Percentiles rank a stretch among this genome's conserved stretches.
These are phyloP conservation scores for Psilopogon haemacephalus DNA, from an alignment of 2,113 vertebrate genomes.

Conservation along the genomic window DNA sequence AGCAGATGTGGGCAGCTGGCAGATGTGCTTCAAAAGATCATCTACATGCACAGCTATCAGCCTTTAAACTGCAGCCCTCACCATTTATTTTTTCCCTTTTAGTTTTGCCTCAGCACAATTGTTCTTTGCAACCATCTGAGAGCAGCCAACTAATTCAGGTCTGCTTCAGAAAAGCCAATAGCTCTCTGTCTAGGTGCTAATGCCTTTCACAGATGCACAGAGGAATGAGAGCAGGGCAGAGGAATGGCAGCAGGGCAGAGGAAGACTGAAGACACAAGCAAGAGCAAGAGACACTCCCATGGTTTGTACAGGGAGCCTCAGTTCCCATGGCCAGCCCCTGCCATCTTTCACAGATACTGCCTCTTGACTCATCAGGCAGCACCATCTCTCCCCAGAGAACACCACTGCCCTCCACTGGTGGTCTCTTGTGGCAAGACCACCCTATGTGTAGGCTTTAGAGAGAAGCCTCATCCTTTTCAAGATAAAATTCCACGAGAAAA, in stretches of 20 bases:
- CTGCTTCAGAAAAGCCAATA: neutral
- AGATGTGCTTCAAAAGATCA: neutral
- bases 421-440: neutral
- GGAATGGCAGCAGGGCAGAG: accelerated
- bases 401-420: neutral
- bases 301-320: accelerated
- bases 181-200: neutral
- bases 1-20: neutral
- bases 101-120: accelerated
- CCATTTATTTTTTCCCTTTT: neutral
- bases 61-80: neutral
- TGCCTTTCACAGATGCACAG: neutral
- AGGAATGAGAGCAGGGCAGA: neutral
- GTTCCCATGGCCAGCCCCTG: neutral
- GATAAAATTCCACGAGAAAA: neutral
- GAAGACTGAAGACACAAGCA: neutral
- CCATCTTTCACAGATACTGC: neutral
- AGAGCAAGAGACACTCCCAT: accelerated
- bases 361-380: neutral
- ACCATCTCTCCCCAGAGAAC: neutral
- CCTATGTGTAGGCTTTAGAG: neutral
- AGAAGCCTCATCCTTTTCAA: neutral
- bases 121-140: neutral
- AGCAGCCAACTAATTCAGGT: neutral
- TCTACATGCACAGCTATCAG: neutral